Percentiles rank a stretch among this genome's conserved stretches.
Evolutionary conservation across 2,888 invertebrate genomes (phyloP).

Genomic region (Smittia aterrima): DNA sequence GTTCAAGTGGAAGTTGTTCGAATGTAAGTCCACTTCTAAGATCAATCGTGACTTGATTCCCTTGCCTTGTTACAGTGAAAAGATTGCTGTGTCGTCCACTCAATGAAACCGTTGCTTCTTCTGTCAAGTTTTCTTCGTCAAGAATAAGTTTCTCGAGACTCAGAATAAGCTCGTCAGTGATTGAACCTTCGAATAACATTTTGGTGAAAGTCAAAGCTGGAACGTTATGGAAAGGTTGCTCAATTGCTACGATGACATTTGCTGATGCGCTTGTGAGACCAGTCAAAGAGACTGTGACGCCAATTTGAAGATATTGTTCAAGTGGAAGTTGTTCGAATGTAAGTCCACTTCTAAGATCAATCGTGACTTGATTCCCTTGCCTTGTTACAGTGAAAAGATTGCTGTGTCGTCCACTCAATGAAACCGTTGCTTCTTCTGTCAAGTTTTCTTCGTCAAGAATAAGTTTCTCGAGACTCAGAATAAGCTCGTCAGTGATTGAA

Average conservation of each 20-base stretch:
- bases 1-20: background rate
- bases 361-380: no score
- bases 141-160: no score
- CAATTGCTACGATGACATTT: background rate
- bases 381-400: background rate
- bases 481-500: background rate
- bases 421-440: background rate
- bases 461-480: background rate
- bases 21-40: no score
- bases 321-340: background rate
- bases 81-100: no score
- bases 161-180: background rate
- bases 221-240: background rate
- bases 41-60: no score
- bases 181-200: background rate
- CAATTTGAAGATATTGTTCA: background rate
- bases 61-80: no score
- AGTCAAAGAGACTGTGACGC: background rate
- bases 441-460: background rate
- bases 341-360: no score
- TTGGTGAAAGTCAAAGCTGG: background rate
- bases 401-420: background rate
- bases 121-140: no score
- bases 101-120: no score
- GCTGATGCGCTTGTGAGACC: background rate